A percentile compares a stretch with the other conserved stretches of the same genome.
These are phyloP conservation scores for Myotis planiceps DNA, from an alignment of 2,797 vertebrate genomes.

Conservation along the genomic window DNA sequence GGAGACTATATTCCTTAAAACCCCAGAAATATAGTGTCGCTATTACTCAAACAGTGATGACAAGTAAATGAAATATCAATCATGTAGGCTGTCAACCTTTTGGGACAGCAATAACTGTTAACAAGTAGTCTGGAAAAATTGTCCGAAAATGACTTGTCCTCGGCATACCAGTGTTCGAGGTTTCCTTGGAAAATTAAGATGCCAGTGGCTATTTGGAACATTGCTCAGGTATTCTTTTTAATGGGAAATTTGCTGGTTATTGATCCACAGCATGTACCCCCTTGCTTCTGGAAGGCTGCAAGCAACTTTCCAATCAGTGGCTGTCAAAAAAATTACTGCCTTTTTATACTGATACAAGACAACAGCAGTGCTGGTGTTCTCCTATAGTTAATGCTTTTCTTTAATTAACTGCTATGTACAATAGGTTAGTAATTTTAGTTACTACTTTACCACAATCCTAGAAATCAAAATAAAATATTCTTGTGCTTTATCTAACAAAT, in stretches of 20 bases:
- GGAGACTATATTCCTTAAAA: slow-evolving; percentile 56
- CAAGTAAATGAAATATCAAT: slow-evolving; percentile 91
- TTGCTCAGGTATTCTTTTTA: slow-evolving; percentile 96
- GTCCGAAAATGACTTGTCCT: slow-evolving; percentile 88
- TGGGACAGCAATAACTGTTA: slow-evolving; percentile 92
- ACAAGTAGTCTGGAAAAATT: slow-evolving; percentile 92
- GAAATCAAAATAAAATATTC: slow-evolving; percentile 59
- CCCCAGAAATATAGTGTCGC: slow-evolving; percentile 74
- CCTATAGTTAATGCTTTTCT: slow-evolving; percentile 81
- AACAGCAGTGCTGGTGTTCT: slow-evolving; percentile 74
- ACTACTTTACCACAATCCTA: neutral
- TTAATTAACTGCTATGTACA: slow-evolving; percentile 89
- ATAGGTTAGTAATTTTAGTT: slow-evolving; percentile 49
- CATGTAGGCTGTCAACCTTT: slow-evolving; percentile 90
- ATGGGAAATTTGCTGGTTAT: slow-evolving; percentile 99
- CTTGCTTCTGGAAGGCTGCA: slow-evolving; percentile 91
- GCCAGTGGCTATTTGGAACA: slow-evolving; percentile 95
- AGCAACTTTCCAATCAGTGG: slow-evolving; percentile 96
- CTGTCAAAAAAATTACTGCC: slow-evolving; percentile 95
- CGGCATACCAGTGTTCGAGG: slow-evolving; percentile 82
- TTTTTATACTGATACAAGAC: slow-evolving; percentile 89
- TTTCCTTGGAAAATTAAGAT: slow-evolving; percentile 90
- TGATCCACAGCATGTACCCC: slow-evolving; percentile 94
- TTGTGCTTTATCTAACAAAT: slow-evolving; percentile 55
- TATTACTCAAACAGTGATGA: slow-evolving; percentile 88